Base-by-base conservation (phyloP, 2,888 invertebrate species). In the Drosophila robusta region DNA sequence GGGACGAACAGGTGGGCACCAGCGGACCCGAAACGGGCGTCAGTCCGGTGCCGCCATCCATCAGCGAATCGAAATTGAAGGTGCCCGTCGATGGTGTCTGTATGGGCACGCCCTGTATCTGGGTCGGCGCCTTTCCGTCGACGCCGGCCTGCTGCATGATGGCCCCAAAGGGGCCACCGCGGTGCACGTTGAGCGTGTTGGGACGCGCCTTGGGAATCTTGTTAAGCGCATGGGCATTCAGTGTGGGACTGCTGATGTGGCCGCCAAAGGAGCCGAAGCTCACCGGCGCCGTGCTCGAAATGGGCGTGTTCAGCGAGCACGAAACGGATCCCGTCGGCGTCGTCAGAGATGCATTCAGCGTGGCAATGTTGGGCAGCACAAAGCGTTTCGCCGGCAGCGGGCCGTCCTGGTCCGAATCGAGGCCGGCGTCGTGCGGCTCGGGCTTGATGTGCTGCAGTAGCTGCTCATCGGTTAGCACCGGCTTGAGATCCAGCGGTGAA, bases 31-130 rank as follows among this genome's bases (percentile, higher is more conserved):
- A 95, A 36, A 97, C 96, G 0, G 98, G 98, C 7, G 98, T 98
- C 50, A 98, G 93, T 0, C 98, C 98, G 2, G 98, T 97, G 87
- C 98, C 97, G 52, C 97, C 97, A 86, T 97, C 97, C 96, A 98
- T 97, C 68, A 98, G 94, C 79, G 97, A 97, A 89, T 98, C 98
- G 91, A 97, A 98, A 92, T 97, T 97, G 93, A 98, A 97, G 82
- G 95, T 95, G 52, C 97, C 98, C 86, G 95, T 95, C 70, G 97
- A 97, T 0, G 98, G 98, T 11, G 97, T 97, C 72, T 95, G 96
- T 87, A 98, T 97, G 83, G 97, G 95, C 74, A 97, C 94, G 61
- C 97, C 97, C 34, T 95, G 95, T 71, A 96, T 95, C 87, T 95
- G 95, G 78, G 94, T 93, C 74, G 93, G 91, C n/a, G 71, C 92